phyloP scores from a whole-genome alignment of 1,140 invertebrate genomes.

The Brachionus calyciflorus region DNA sequence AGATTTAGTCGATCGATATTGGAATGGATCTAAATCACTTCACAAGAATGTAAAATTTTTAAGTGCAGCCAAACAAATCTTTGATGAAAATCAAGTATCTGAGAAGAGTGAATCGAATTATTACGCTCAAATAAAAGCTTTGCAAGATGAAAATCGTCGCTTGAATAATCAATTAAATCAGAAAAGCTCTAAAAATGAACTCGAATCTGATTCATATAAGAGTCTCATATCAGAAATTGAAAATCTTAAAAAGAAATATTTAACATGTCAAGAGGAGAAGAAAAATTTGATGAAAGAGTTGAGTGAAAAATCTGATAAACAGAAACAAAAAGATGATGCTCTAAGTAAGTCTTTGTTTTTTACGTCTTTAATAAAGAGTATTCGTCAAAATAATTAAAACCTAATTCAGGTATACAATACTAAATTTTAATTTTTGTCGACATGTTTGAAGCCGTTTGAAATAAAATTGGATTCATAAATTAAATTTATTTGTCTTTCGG shows the following conservation, averaged over 20 bases:
- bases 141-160: conserved; percentile 5
- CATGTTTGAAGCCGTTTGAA: too few relatives aligned
- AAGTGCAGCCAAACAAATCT: conserved; percentile 34
- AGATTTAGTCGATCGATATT: conserved; percentile 59
- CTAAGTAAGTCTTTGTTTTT: background rate
- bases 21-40: conserved; percentile 60
- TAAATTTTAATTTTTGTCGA: too few relatives aligned
- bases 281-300: conserved; percentile 5
- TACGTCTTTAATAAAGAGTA: too few relatives aligned
- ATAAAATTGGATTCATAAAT: too few relatives aligned
- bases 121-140: conserved; percentile 2
- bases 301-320: conserved; percentile 7
- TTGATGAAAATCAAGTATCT: conserved; percentile 44
- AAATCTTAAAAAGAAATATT: conserved; percentile 25
- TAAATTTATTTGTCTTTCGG: too few relatives aligned
- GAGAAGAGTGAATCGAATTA: conserved; percentile 47
- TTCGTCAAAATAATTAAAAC: too few relatives aligned
- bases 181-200: conserved; percentile 1
- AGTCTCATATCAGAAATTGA: conserved; percentile 11
- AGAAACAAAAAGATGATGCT: background rate
- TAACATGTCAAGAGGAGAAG: background rate
- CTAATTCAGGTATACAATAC: too few relatives aligned
- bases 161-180: conserved; percentile 23
- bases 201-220: background rate
- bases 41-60: conserved; percentile 58